phyloP scores from a whole-genome alignment of 1,140 invertebrate genomes.

The Glomeris maerens region DNA sequence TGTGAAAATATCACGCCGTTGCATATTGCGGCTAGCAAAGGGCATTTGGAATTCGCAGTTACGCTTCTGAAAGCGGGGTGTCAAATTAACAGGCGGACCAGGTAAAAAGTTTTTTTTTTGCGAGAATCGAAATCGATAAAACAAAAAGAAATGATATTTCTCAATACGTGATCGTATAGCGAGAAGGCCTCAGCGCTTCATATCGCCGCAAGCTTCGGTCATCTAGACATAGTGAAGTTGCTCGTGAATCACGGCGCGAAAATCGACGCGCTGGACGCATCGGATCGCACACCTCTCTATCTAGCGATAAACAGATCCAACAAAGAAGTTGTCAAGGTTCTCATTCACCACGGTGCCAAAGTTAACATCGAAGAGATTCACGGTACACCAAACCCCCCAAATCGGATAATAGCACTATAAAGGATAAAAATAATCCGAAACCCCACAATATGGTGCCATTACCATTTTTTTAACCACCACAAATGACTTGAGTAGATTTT shows the following conservation, averaged over 20 bases:
- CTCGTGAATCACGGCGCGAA: conserved; percentile 42
- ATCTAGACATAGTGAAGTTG: conserved; percentile 38
- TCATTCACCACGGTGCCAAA: conserved; percentile 38
- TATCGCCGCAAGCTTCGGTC: conserved; percentile 36
- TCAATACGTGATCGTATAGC: neutral
- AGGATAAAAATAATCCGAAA: too few relatives aligned
- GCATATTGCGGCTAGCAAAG: conserved; percentile 30
- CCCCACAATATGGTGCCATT: too few relatives aligned
- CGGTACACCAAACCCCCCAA: too few relatives aligned
- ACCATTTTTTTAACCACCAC: too few relatives aligned
- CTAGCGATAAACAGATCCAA: conserved; percentile 35
- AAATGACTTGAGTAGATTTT: too few relatives aligned
- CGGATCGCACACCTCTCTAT: conserved; percentile 41
- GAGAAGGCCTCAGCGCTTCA: conserved; percentile 30
- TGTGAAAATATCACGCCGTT: conserved; percentile 31
- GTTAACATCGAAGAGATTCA: conserved; percentile 44
- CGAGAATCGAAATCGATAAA: neutral
- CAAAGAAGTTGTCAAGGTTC: conserved; percentile 31
- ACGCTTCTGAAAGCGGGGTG: conserved; percentile 23
- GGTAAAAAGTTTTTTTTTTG: conserved; percentile 5
- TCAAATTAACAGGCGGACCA: conserved; percentile 25
- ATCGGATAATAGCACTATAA: too few relatives aligned
- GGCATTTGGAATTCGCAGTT: conserved; percentile 25
- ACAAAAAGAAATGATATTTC: neutral
- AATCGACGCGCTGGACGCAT: conserved; percentile 39